A percentile compares a stretch with the other conserved stretches of the same genome.
phyloP scores from a whole-genome alignment of 1,140 invertebrate species.

The Forficula auricularia region DNA sequence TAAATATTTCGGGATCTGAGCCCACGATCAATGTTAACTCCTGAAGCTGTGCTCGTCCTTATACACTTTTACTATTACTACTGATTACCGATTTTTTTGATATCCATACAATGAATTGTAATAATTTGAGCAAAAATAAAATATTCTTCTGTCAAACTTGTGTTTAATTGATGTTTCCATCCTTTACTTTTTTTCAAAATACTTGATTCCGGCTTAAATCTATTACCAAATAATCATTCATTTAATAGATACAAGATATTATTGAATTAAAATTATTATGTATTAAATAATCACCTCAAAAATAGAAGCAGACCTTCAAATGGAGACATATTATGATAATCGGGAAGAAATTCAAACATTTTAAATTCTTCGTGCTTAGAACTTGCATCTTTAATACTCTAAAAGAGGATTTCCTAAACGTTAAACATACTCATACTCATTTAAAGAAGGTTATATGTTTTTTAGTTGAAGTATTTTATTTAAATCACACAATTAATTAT shows the following conservation, averaged over 20 bases:
- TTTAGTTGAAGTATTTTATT: too few species aligned
- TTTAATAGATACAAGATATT: not conserved
- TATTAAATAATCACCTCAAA: slow-evolving; percentile 16
- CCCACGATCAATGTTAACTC: too few species aligned
- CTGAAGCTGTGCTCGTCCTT: too few species aligned
- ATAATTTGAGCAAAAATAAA: slow-evolving; percentile 18
- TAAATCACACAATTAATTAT: too few species aligned
- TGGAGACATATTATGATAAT: slow-evolving; percentile 18
- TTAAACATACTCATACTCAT: too few species aligned
- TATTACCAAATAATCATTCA: slow-evolving; percentile 11
- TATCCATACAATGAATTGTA: slow-evolving; percentile 8
- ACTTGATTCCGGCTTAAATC: slow-evolving; percentile 14
- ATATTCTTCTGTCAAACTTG: slow-evolving; percentile 11
- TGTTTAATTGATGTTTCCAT: not conserved
- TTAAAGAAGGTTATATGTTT: too few species aligned
- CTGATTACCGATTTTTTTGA: too few species aligned
- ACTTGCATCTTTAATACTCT: slow-evolving; percentile 8
- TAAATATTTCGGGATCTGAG: too few species aligned
- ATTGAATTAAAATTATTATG: too few species aligned
- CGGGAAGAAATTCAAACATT: slow-evolving; percentile 17
- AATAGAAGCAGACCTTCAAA: slow-evolving; percentile 19
- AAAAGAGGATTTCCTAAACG: too few species aligned
- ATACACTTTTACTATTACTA: too few species aligned
- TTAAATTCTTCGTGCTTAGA: slow-evolving; percentile 12
- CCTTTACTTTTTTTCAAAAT: slow-evolving; percentile 4